Conservation (phyloP, 2,113 vertebrate species). For the Corythaixoides concolor region DNA sequence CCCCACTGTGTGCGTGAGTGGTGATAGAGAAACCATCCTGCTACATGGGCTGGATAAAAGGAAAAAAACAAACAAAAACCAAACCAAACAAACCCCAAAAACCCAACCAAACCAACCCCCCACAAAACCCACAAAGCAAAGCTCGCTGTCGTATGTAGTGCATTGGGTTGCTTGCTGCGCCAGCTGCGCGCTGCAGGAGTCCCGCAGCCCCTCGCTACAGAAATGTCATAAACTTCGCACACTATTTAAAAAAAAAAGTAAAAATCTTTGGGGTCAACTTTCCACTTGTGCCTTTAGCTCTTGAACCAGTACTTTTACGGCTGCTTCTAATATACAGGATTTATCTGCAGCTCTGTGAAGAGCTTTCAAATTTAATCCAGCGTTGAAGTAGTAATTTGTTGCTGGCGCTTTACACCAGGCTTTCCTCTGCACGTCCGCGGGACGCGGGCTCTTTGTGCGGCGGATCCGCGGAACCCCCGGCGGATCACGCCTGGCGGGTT, state of each 20-base stretch:
- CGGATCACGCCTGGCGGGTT: no score
- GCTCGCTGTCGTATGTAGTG: no score
- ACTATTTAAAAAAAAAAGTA: conserved; percentile 38
- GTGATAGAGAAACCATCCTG: neutral
- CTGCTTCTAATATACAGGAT: conserved; percentile 72
- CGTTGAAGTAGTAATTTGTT: conserved; percentile 73
- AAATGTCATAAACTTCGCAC: conserved; percentile 72
- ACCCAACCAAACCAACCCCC: no score
- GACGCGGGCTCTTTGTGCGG: conserved; percentile 43
- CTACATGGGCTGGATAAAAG: neutral
- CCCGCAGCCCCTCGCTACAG: conserved; percentile 7
- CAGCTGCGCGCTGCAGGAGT: neutral
- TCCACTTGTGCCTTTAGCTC: conserved; percentile 75
- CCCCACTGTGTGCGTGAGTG: neutral
- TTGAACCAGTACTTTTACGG: conserved; percentile 70
- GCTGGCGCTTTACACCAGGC: conserved; percentile 58
- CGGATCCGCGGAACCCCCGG: no score
- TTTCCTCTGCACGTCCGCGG: conserved; percentile 66
- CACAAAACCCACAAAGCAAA: neutral
- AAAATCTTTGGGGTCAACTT: conserved; percentile 74
- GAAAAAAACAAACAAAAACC: neutral
- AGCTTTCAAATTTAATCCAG: conserved; percentile 77
- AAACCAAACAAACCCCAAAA: neutral
- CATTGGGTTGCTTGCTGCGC: no score
- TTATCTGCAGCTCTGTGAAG: conserved; percentile 76